Conservation (phyloP, 2,797 vertebrate species). For the Hipposideros larvatus region DNA sequence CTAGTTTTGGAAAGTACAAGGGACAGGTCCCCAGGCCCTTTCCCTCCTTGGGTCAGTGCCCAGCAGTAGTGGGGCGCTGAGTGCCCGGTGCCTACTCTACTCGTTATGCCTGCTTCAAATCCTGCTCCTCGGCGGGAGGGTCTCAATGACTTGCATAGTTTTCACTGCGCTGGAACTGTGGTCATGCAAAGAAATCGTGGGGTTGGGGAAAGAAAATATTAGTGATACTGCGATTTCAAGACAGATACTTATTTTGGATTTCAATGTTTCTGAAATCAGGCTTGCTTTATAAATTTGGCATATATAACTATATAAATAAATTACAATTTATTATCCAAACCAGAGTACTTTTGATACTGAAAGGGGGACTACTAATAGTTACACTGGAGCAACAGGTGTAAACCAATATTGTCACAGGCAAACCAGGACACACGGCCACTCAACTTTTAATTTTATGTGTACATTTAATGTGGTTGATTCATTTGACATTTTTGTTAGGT, state of each 20-base stretch:
- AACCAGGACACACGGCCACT: background rate
- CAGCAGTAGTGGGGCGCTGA: rapidly evolving
- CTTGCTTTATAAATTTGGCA: background rate
- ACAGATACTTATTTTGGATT: background rate
- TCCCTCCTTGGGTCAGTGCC: background rate
- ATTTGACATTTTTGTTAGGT: background rate
- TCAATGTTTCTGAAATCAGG: slow-evolving; percentile 38
- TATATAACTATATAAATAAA: background rate
- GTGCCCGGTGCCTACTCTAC: rapidly evolving
- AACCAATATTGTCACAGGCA: background rate
- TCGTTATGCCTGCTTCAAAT: background rate
- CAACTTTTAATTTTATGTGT: background rate
- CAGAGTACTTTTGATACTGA: background rate
- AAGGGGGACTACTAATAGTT: background rate
- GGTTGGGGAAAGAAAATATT: background rate
- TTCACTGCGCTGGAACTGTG: background rate
- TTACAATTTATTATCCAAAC: background rate
- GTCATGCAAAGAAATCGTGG: background rate
- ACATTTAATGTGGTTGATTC: slow-evolving; percentile 2
- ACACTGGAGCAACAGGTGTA: background rate
- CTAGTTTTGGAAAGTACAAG: background rate
- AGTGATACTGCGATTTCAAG: background rate
- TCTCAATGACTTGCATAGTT: background rate
- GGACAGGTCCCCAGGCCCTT: background rate
- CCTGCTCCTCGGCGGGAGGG: background rate